Conservation (phyloP, 2,888 invertebrate species). For the Mesopsocus fuscifrons region DNA sequence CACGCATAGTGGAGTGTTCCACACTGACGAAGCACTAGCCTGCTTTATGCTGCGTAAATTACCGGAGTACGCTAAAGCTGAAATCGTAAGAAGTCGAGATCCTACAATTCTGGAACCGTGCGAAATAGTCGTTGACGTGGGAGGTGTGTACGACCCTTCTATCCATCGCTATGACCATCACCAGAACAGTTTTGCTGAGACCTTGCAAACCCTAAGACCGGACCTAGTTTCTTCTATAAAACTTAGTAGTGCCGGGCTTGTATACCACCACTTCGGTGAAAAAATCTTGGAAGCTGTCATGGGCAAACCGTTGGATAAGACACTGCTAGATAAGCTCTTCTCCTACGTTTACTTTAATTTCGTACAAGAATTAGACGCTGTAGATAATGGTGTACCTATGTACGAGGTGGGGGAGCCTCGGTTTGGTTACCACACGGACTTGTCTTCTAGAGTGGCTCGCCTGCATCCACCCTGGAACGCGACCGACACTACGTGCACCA, state of each 20-base stretch:
- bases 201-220: constrained; percentile 41
- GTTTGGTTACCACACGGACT: constrained; percentile 49
- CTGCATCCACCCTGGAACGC: constrained; percentile 75
- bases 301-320: constrained; percentile 27
- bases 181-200: constrained; percentile 52
- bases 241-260: constrained; percentile 85
- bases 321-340: constrained; percentile 37
- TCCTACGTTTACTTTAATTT: constrained; percentile 66
- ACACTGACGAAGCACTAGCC: constrained; percentile 90
- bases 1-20: constrained; percentile 68
- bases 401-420: constrained; percentile 40
- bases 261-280: constrained; percentile 80
- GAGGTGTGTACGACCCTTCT: constrained; percentile 59
- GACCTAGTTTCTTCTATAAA: constrained; percentile 33
- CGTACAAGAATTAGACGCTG: constrained; percentile 85
- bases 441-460: constrained; percentile 52
- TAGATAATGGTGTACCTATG: constrained; percentile 91
- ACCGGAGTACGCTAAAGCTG: constrained; percentile 60
- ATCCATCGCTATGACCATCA: constrained; percentile 84
- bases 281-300: constrained; percentile 46
- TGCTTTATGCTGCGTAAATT: constrained; percentile 74
- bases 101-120: constrained; percentile 45
- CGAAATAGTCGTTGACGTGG: constrained; percentile 92
- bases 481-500: constrained; percentile 30
- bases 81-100: constrained; percentile 46